Conservation (phyloP, 2,888 invertebrate genomes). For the Hoplodrina ambigua region DNA sequence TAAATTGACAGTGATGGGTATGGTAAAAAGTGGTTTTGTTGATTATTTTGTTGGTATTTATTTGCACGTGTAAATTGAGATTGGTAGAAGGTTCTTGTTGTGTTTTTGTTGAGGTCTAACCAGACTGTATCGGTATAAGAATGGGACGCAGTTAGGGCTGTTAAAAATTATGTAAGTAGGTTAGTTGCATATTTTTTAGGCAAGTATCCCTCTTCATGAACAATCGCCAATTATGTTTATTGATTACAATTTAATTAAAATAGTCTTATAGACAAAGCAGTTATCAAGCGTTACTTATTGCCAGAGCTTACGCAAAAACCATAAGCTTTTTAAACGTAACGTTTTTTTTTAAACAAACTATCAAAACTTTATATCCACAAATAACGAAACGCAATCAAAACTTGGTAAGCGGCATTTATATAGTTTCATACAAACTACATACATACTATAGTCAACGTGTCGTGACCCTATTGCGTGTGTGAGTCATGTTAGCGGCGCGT, state of each 20-base stretch:
- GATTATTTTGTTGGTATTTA: slow-evolving; percentile 46
- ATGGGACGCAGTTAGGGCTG: not conserved
- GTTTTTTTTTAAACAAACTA: slow-evolving; percentile 18
- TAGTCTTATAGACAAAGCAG: not conserved
- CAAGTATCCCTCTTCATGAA: too few relatives aligned
- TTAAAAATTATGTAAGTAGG: not conserved
- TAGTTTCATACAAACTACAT: slow-evolving; percentile 70
- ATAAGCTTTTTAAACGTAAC: too few relatives aligned
- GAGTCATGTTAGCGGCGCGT: slow-evolving; percentile 87
- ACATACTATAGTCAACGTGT: slow-evolving; percentile 70
- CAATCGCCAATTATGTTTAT: not conserved
- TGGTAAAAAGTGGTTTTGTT: slow-evolving; percentile 52
- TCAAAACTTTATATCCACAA: slow-evolving; percentile 72
- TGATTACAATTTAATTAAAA: not conserved
- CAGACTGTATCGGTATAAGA: not conserved
- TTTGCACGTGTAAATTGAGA: slow-evolving; percentile 29
- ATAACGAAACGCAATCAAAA: slow-evolving; percentile 82
- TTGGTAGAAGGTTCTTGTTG: slow-evolving; percentile 1
- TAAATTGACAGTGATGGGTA: slow-evolving; percentile 57
- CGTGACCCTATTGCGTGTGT: slow-evolving; percentile 89
- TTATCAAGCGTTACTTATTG: not conserved
- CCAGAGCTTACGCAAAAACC: not conserved
- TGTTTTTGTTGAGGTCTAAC: slow-evolving; percentile 1
- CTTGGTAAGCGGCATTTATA: slow-evolving; percentile 79
- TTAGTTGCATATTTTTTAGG: too few relatives aligned